Percentiles rank a stretch among this genome's conserved stretches.
phyloP scores from a whole-genome alignment of 2,113 vertebrate genomes.

The Rhombomys opimus region DNA sequence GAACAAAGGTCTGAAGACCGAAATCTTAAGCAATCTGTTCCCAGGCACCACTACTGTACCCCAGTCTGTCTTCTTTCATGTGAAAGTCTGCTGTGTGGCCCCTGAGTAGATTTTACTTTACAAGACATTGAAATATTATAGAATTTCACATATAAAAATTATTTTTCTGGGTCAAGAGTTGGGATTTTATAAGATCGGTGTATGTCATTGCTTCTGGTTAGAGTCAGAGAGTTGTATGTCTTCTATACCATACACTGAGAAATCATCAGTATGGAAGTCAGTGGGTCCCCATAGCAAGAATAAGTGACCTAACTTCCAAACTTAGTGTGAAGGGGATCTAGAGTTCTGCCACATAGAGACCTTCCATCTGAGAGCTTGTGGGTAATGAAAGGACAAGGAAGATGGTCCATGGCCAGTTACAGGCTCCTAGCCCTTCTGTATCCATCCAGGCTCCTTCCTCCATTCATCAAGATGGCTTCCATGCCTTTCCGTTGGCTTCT shows the following conservation, averaged over 20 bases:
- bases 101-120: neutral
- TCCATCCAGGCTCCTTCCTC: neutral
- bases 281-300: neutral
- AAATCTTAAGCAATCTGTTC: neutral
- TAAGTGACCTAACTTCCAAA: neutral
- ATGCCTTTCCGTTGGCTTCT: neutral
- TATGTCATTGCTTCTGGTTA: neutral
- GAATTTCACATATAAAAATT: neutral
- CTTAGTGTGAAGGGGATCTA: neutral
- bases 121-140: neutral
- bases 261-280: neutral
- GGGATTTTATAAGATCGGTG: neutral
- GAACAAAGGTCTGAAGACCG: neutral
- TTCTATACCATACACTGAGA: neutral
- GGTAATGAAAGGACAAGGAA: neutral
- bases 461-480: accelerated
- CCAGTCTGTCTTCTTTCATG: neutral
- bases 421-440: neutral
- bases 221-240: neutral
- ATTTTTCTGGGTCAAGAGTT: neutral
- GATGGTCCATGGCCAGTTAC: accelerated
- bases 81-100: neutral
- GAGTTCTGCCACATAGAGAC: neutral
- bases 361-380: neutral
- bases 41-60: too few species aligned